These are phyloP conservation scores for Anarhynchus alexandrinus DNA, from an alignment of 2,113 vertebrate species.

Conservation along the genomic window DNA sequence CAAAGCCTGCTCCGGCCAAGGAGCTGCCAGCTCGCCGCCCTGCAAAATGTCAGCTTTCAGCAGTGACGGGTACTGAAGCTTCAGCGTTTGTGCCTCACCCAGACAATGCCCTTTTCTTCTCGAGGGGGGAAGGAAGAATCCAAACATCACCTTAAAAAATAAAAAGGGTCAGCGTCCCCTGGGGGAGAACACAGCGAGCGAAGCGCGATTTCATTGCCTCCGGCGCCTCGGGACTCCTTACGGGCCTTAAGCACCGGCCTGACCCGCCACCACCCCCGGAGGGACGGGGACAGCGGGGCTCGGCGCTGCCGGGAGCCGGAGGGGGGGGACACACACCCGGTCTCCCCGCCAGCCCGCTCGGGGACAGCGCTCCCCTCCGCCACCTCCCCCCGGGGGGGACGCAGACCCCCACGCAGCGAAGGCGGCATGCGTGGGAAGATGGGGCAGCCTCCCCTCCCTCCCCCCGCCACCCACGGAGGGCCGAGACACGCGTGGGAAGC, in stretches of 20 bases:
- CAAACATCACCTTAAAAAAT: neutral
- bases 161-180: accelerated
- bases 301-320: too few species aligned
- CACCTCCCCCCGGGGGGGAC: neutral
- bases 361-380: neutral
- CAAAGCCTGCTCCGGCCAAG: neutral
- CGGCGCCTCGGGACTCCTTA: neutral
- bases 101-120: neutral
- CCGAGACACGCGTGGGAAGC: neutral
- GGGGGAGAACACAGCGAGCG: accelerated
- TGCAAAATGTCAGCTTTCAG: neutral
- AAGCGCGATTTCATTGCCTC: neutral
- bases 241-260: neutral
- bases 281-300: neutral
- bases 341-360: too few species aligned
- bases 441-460: neutral
- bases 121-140: neutral
- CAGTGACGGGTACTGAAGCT: neutral
- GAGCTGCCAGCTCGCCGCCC: neutral
- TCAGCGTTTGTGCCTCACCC: neutral
- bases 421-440: neutral
- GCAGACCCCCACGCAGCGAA: neutral
- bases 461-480: neutral
- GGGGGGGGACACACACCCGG: too few species aligned
- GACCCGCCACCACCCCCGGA: neutral